phyloP scores from a whole-genome alignment of 2,113 vertebrate species.

The Caretta caretta region DNA sequence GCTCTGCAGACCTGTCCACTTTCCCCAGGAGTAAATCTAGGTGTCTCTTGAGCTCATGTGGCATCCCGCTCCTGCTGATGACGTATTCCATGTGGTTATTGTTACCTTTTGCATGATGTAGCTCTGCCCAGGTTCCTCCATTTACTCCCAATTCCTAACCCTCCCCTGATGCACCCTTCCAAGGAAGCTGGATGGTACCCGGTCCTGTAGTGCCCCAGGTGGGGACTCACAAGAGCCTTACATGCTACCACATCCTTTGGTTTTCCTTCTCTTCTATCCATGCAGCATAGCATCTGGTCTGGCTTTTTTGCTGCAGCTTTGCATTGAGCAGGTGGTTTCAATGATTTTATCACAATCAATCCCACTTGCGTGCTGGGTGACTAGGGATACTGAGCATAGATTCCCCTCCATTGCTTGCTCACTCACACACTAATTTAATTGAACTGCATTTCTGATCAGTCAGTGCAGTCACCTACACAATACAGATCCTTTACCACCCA shows the following conservation, averaged over 20 bases:
- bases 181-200: neutral
- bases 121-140: neutral
- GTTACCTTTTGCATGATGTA: neutral
- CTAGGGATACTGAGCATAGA: neutral
- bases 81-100: neutral
- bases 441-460: neutral
- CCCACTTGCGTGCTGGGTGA: no score
- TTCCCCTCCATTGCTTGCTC: neutral
- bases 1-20: neutral
- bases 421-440: neutral
- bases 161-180: neutral
- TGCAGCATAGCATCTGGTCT: neutral
- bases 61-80: neutral
- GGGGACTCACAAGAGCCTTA: neutral
- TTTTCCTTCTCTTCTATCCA: neutral
- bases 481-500: neutral
- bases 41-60: neutral
- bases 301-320: neutral
- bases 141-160: neutral
- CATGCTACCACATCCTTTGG: neutral
- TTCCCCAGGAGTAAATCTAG: neutral
- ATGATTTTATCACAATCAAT: neutral
- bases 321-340: neutral
- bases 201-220: neutral
- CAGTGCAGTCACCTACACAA: neutral